These are phyloP conservation scores for Myotis findleyi DNA, from an alignment of 2,797 vertebrate genomes.

Conservation along the genomic window DNA sequence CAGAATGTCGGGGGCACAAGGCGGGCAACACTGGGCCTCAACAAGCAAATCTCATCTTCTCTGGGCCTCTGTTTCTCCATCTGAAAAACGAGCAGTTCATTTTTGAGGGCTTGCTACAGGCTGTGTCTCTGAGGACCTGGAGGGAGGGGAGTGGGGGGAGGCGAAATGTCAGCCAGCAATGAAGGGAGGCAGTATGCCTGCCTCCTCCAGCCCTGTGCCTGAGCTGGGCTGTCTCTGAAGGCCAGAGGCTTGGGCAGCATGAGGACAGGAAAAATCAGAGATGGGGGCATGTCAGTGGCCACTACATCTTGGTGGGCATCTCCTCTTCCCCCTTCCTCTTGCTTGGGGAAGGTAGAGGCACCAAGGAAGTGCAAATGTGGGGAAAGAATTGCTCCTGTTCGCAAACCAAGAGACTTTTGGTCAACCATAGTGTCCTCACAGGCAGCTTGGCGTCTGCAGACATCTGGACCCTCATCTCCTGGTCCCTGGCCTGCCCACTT, in stretches of 20 bases:
- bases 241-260: not conserved
- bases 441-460: not conserved
- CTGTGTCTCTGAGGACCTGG: not conserved
- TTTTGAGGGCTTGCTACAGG: not conserved
- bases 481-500: not conserved
- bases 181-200: too few species aligned
- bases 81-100: not conserved
- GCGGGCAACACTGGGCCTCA: not conserved
- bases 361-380: not conserved
- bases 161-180: too few species aligned
- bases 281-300: not conserved
- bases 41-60: not conserved
- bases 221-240: not conserved
- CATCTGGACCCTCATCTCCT: not conserved
- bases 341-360: not conserved
- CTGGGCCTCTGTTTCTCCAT: not conserved
- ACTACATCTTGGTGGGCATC: not conserved
- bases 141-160: fast-evolving
- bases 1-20: fast-evolving
- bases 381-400: not conserved
- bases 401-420: not conserved
- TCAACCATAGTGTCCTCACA: not conserved
- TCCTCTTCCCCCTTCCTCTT: not conserved
- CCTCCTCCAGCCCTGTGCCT: fast-evolving
- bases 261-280: not conserved